phyloP scores from a whole-genome alignment of 2,113 vertebrate genomes.

The Solenodon paradoxus region DNA sequence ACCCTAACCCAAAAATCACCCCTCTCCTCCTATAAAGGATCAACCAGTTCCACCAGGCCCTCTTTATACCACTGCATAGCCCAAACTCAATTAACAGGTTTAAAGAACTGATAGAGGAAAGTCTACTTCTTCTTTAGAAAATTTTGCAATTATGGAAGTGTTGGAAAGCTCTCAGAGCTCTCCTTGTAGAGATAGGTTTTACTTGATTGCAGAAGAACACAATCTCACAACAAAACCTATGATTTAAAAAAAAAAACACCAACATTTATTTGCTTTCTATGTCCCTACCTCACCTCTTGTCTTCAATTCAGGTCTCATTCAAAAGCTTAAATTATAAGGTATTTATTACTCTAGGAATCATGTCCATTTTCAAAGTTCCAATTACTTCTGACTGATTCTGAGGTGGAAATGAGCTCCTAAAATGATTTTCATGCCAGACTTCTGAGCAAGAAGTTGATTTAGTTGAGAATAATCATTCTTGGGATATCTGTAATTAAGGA shows the following conservation, averaged over 20 bases:
- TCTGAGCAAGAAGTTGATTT: conserved; percentile 37
- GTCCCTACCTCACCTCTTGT: not conserved
- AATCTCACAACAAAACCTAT: not conserved
- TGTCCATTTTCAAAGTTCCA: not conserved
- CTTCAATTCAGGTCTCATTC: not conserved
- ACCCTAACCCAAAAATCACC: not conserved
- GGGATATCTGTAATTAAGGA: not conserved
- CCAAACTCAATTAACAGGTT: not conserved
- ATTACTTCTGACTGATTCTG: not conserved
- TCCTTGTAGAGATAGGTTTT: not conserved
- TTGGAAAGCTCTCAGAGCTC: not conserved
- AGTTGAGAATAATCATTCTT: not conserved
- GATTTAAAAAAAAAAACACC: not conserved
- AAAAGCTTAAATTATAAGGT: not conserved
- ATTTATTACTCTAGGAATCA: not conserved
- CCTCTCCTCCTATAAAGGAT: not conserved
- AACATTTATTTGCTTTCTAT: not conserved
- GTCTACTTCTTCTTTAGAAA: not conserved
- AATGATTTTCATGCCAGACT: not conserved
- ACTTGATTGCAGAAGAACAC: not conserved
- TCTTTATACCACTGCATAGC: not conserved
- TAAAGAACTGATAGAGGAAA: not conserved
- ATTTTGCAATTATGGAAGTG: not conserved
- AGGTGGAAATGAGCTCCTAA: not conserved
- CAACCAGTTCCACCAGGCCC: not conserved